These are phyloP conservation scores for Clunio marinus DNA, from an alignment of 2,888 invertebrate species.

Conservation along the genomic window DNA sequence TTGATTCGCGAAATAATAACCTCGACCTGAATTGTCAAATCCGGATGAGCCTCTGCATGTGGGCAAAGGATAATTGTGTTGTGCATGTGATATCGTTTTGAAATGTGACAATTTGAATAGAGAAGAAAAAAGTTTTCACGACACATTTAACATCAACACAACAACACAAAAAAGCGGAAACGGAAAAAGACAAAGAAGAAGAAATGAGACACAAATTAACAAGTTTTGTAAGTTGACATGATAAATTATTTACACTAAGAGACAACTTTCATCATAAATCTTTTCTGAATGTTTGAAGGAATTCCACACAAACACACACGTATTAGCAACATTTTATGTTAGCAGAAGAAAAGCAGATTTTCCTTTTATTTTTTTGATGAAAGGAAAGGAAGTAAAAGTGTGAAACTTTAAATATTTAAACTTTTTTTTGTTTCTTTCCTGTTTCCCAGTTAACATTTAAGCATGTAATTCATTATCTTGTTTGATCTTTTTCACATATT, in stretches of 20 bases:
- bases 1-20: conserved; percentile 60
- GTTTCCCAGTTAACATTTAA: too few species aligned
- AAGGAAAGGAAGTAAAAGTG: background rate
- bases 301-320: background rate
- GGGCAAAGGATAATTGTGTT: background rate
- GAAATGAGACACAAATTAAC: conserved; percentile 16
- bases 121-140: background rate
- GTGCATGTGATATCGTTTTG: background rate
- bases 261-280: background rate
- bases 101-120: background rate
- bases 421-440: background rate
- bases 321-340: background rate
- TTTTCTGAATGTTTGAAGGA: background rate
- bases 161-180: background rate
- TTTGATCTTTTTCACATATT: too few species aligned
- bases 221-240: background rate
- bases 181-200: background rate
- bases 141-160: background rate
- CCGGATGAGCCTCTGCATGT: conserved; percentile 58
- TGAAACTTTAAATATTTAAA: background rate
- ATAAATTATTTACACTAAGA: conserved; percentile 19
- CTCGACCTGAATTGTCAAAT: conserved; percentile 60
- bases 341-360: too few species aligned
- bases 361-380: conserved; percentile 1
- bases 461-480: too few species aligned